A percentile compares a stretch with the other conserved stretches of the same genome.
These are phyloP conservation scores for Acronicta leporina DNA, from an alignment of 2,888 invertebrate species.

Conservation along the genomic window DNA sequence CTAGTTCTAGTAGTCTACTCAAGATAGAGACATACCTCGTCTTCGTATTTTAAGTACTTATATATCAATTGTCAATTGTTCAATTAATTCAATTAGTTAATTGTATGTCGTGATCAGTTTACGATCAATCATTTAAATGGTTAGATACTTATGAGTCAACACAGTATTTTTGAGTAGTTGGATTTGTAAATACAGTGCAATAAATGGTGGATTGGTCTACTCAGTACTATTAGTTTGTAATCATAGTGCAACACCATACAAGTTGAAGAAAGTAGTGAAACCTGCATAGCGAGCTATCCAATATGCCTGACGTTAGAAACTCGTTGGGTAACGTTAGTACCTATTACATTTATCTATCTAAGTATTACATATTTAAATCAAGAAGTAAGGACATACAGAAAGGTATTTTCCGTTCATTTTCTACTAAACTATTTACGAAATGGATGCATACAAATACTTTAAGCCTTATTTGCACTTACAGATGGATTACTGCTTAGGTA, in stretches of 20 bases:
- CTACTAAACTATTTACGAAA: background rate
- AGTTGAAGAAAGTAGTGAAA: slow-evolving; percentile 46
- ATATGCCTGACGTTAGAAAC: slow-evolving; percentile 42
- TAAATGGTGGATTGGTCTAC: slow-evolving; percentile 5
- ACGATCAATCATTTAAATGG: background rate
- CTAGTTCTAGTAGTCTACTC: background rate
- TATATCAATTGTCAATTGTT: slow-evolving; percentile 18
- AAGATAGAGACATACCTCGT: background rate
- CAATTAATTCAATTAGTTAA: slow-evolving; percentile 28
- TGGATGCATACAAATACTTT: background rate
- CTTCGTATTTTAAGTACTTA: slow-evolving; percentile 12
- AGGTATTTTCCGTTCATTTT: background rate
- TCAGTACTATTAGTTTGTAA: slow-evolving; percentile 20
- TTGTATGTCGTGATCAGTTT: slow-evolving; percentile 1
- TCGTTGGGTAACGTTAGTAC: slow-evolving; percentile 28
- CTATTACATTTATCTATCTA: slow-evolving; percentile 20
- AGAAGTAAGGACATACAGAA: background rate
- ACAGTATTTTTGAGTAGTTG: background rate
- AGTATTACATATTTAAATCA: slow-evolving; percentile 6
- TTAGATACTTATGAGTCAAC: slow-evolving; percentile 9
- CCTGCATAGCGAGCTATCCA: slow-evolving; percentile 33
- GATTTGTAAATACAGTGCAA: slow-evolving; percentile 5
- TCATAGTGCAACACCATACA: slow-evolving; percentile 29
- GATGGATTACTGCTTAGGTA: no score
- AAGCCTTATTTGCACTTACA: no score